Evolutionary conservation across 2,113 vertebrate species (phyloP), one percentile per base, ranked within the genome.

Genomic region (Lagopus leucura): DNA sequence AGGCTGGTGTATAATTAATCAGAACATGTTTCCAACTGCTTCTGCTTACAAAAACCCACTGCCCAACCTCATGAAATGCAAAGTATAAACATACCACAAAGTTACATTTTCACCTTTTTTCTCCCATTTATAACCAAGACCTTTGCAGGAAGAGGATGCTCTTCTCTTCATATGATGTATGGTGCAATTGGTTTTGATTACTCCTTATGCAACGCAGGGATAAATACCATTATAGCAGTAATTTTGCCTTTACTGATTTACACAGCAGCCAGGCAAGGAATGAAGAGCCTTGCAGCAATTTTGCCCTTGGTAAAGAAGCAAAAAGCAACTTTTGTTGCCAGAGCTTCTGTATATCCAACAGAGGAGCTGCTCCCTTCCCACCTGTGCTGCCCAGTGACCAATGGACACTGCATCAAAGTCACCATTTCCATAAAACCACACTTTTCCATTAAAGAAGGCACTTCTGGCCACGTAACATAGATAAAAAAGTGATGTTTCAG

Each of bases 321-420:
- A 67, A 70, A 71, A 43, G 4, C 27, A 4, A 57, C 40, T 58
- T 67, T 36, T 65, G 8, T 2, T 9, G 45, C 25, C 10, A 69
- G 40, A 79, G 18, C 10, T 8, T 0, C 1, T 3, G 8, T 5
- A 66, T 34, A 12, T 2, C 8, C 4, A 71, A 15, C 6, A 0
- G 5, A 45, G 64, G n/a, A 82, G 32, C 7, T 30, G 58, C 55
- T 82, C 73, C 34, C 24, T 78, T 80, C 69, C 13, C 4, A 2
- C 70, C 34, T 19, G 63, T 11, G 0, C 5, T 0, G 25, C 43
- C 20, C 1, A 3, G 67, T 77, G 91, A 94, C 21, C 66, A 42
- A 84, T 0, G 1, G 1, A 9, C 10, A 1, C 47, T 10, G 71
- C 73, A 52, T 3, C 1, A 32, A 64, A 76, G 63, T 32, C 54